These are phyloP conservation scores for Acanthoscelides obtectus DNA, from an alignment of 2,888 invertebrate genomes.

Conservation along the genomic window DNA sequence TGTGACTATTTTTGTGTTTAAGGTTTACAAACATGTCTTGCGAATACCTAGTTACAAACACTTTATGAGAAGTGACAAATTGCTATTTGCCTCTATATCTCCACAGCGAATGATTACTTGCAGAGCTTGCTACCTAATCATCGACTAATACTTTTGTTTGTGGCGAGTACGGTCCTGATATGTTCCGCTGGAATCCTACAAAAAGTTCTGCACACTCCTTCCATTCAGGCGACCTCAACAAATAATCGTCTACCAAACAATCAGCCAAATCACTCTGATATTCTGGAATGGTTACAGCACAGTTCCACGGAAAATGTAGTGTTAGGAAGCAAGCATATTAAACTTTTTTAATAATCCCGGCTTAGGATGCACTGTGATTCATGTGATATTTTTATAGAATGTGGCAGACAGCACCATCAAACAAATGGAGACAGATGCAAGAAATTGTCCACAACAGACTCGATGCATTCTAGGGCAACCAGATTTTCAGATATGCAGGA, in stretches of 20 bases:
- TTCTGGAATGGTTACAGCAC: neutral
- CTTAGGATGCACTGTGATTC: constrained; percentile 1
- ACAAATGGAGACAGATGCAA: constrained; percentile 43
- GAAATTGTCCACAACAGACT: constrained; percentile 46
- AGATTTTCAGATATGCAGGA: constrained; percentile 35
- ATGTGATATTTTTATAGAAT: constrained; percentile 36
- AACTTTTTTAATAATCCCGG: neutral
- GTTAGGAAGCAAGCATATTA: neutral
- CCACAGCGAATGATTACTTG: too few species aligned
- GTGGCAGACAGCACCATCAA: constrained; percentile 33
- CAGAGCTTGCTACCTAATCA: too few species aligned
- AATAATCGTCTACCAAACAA: neutral
- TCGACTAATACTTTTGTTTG: too few species aligned
- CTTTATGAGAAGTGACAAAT: too few species aligned
- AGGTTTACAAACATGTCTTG: too few species aligned
- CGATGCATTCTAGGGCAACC: constrained; percentile 40
- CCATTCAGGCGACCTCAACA: neutral
- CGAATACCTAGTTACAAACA: too few species aligned
- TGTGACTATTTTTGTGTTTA: too few species aligned
- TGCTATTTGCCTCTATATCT: too few species aligned
- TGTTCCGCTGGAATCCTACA: neutral
- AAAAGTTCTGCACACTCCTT: neutral
- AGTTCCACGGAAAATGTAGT: neutral
- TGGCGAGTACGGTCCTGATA: neutral
- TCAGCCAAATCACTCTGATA: neutral